Conservation (phyloP, 2,888 invertebrate genomes). For the Eilema griseolum region DNA sequence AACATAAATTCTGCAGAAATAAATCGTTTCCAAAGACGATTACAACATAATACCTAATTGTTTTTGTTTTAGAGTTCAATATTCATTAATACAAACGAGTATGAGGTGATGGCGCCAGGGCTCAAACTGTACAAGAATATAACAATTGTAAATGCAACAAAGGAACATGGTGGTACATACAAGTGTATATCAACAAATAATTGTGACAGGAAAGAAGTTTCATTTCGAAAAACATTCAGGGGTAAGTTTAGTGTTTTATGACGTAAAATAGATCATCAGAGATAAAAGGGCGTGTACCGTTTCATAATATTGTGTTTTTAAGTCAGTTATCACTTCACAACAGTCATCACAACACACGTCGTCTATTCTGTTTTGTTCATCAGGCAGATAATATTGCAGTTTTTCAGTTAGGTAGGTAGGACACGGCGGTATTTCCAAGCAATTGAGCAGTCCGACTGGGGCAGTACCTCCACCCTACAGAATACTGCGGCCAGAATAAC, state of each 20-base stretch:
- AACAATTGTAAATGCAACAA: conserved; percentile 65
- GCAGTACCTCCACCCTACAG: too few relatives aligned
- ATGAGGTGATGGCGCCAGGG: conserved; percentile 38
- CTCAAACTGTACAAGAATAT: conserved; percentile 63
- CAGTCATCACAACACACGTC: too few relatives aligned
- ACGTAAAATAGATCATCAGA: neutral
- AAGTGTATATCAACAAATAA: conserved; percentile 62
- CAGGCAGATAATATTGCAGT: too few relatives aligned
- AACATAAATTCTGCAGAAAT: neutral
- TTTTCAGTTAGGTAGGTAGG: too few relatives aligned
- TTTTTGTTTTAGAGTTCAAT: conserved; percentile 29
- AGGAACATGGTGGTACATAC: conserved; percentile 64
- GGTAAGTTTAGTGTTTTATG: conserved; percentile 49
- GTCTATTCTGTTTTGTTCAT: too few relatives aligned
- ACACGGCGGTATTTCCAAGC: too few relatives aligned
- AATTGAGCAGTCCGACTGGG: too few relatives aligned
- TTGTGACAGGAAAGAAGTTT: conserved; percentile 33
- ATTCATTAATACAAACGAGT: conserved; percentile 31
- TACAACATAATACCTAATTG: neutral
- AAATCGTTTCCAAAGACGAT: neutral
- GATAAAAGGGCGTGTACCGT: neutral
- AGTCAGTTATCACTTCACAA: too few relatives aligned
- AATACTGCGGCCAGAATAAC: too few relatives aligned
- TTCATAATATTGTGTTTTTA: neutral
- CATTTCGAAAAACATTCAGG: conserved; percentile 52